These are phyloP conservation scores for Drosophila oshimai DNA, from an alignment of 1,140 invertebrate species.

Conservation along the genomic window DNA sequence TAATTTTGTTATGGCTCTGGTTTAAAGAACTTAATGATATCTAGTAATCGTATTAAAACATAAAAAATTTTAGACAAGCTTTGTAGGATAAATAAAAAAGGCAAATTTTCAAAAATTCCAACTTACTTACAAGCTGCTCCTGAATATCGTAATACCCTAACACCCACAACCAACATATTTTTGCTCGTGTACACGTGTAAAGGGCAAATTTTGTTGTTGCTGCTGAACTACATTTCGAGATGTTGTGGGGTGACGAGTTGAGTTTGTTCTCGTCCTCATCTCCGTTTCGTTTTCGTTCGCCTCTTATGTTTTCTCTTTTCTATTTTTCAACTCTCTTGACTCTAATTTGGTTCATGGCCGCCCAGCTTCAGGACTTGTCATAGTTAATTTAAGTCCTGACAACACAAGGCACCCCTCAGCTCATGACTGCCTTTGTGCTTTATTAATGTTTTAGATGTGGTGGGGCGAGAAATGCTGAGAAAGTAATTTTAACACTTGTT, in stretches of 20 bases:
- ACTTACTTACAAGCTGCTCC: background rate
- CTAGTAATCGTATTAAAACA: too few relatives aligned
- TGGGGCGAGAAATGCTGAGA: background rate
- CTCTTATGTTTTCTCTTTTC: slow-evolving; percentile 16
- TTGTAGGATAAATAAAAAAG: too few relatives aligned
- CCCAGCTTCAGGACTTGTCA: slow-evolving; percentile 37
- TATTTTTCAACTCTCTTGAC: slow-evolving; percentile 61
- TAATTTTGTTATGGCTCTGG: too few relatives aligned
- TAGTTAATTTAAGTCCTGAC: slow-evolving; percentile 62
- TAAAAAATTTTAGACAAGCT: too few relatives aligned
- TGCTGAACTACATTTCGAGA: slow-evolving; percentile 66
- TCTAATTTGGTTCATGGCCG: slow-evolving; percentile 74
- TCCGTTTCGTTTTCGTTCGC: slow-evolving; percentile 30
- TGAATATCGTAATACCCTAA: background rate
- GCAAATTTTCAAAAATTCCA: background rate
- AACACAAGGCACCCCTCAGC: slow-evolving; percentile 17
- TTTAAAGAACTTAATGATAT: too few relatives aligned
- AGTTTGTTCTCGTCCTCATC: slow-evolving; percentile 21
- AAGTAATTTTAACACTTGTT: slow-evolving; percentile 55
- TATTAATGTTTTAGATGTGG: slow-evolving; percentile 63
- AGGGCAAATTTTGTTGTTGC: slow-evolving; percentile 40
- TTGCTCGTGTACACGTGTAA: slow-evolving; percentile 38
- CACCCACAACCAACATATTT: slow-evolving; percentile 36
- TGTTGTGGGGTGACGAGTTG: slow-evolving; percentile 2
- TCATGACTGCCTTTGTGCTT: slow-evolving; percentile 19